Evolutionary conservation across 1,140 invertebrate species (phyloP).

Genomic region (Vanessa atalanta): DNA sequence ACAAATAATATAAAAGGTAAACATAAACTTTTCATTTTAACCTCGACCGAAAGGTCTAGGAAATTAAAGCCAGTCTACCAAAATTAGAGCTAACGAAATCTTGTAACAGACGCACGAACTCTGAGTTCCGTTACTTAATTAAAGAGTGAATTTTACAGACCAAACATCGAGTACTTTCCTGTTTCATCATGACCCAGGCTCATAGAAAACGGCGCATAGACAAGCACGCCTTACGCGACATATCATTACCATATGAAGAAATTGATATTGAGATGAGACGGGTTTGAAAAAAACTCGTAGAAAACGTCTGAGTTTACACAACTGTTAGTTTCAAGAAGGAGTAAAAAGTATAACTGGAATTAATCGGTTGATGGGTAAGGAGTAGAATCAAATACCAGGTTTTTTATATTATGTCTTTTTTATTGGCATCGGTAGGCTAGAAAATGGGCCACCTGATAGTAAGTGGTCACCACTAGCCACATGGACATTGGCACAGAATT

Average conservation of each 20-base stretch:
- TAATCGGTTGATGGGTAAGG: not conserved
- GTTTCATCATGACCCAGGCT: not conserved
- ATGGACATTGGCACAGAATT: too few relatives aligned
- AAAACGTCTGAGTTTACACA: not conserved
- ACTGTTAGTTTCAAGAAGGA: not conserved
- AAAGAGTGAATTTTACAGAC: constrained; percentile 33
- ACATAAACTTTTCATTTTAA: not conserved
- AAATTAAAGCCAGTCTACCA: not conserved
- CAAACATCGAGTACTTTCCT: not conserved
- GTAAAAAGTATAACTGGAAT: not conserved
- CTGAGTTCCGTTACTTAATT: constrained; percentile 36
- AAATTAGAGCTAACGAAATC: constrained; percentile 29
- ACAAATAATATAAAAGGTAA: too few relatives aligned
- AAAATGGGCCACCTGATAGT: too few relatives aligned
- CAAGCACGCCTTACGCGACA: not conserved
- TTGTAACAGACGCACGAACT: constrained; percentile 22
- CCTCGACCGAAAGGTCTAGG: not conserved
- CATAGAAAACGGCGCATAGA: not conserved
- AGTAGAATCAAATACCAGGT: too few relatives aligned
- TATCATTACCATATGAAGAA: constrained; percentile 10
- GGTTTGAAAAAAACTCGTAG: not conserved
- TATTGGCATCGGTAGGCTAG: too few relatives aligned
- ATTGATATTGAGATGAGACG: constrained; percentile 4
- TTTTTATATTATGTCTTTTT: too few relatives aligned
- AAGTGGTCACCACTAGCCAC: too few relatives aligned